Evolutionary conservation across 2,888 invertebrate species (phyloP).

Genomic region (Baccha elongata): DNA sequence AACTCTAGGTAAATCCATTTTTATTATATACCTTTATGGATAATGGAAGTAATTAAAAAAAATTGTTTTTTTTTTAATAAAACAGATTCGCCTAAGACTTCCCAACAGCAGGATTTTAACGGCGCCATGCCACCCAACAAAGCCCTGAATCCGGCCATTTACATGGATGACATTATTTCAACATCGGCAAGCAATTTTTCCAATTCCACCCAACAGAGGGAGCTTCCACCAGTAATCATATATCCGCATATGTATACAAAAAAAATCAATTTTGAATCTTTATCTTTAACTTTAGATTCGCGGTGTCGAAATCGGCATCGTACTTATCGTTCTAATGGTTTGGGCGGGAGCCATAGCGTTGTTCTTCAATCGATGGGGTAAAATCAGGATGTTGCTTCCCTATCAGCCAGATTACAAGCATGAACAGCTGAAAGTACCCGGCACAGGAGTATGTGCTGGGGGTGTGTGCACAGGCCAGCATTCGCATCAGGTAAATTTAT

Average conservation of each 20-base stretch:
- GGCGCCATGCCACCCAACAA: slow-evolving; percentile 79
- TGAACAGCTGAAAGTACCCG: slow-evolving; percentile 92
- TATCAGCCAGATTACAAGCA: slow-evolving; percentile 96
- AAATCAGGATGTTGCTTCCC: slow-evolving; percentile 94
- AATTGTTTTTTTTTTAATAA: background rate
- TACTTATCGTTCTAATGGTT: slow-evolving; percentile 90
- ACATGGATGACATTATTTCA: slow-evolving; percentile 79
- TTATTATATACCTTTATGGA: no score
- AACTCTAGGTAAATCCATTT: slow-evolving; percentile 88
- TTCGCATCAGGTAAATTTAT: slow-evolving; percentile 81
- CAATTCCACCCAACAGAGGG: slow-evolving; percentile 79
- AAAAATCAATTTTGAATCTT: background rate
- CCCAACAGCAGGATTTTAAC: slow-evolving; percentile 88
- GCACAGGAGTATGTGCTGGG: slow-evolving; percentile 87
- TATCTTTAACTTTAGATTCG: slow-evolving; percentile 86
- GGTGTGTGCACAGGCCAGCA: slow-evolving; percentile 85
- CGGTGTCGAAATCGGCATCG: slow-evolving; percentile 95
- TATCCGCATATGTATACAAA: background rate
- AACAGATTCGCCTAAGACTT: slow-evolving; percentile 90
- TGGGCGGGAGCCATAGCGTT: slow-evolving; percentile 94
- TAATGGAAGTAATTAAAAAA: no score
- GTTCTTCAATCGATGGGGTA: slow-evolving; percentile 95
- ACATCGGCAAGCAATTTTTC: slow-evolving; percentile 80
- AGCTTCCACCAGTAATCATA: slow-evolving; percentile 80
- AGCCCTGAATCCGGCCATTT: slow-evolving; percentile 65